Base-by-base conservation (phyloP, 2,797 vertebrate species). In the Sebastes nivosus region DNA sequence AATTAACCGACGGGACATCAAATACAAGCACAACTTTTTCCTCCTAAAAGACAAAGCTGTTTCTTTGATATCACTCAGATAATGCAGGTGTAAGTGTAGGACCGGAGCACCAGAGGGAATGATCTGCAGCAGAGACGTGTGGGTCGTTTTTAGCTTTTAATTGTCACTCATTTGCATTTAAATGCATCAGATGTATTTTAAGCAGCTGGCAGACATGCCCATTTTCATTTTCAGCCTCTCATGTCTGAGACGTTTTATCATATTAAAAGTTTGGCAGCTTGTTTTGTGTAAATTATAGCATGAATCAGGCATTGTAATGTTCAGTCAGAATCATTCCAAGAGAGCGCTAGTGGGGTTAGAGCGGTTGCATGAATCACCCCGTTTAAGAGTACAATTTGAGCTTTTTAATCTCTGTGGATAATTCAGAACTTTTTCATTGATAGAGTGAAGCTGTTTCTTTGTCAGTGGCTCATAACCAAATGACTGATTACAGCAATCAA, bases 401-500 rank as follows among this genome's bases (percentile, higher is more conserved):
- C 34, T 42, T 42, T 14, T 65, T 29, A 7, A 25, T 34, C 30
- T 36, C 16, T 1, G 6, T 60, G 38, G 52, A 13, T 67, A 2
- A 38, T 27, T 77, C 9, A 30, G 6, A 36, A 27, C 7, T 46
- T 30, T 32, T 58, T 22, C 29, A n/a, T 5, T 60, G 16, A n/a
- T 20, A 24, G 16, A 55, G 4, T 20, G 8, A 67, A 72, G 29
- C 4, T 3, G 14, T 74, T 73, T 73, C 10, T 32, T 25, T 84
- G n/a, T 60, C 27, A 59, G 18, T 11, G 18, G 32, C 71, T 78
- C 38, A 77, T 91, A 83, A 90, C 65, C 61, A 66, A 84, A 82
- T 81, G 46, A 83, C 84, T 93, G 77, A 81, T 94, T 95, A 38
- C 93, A 98, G 98, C 98, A 3, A 96, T 99, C 91, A 99, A 99